Conservation (phyloP, 2,113 vertebrate species). For the Vulpes vulpes region DNA sequence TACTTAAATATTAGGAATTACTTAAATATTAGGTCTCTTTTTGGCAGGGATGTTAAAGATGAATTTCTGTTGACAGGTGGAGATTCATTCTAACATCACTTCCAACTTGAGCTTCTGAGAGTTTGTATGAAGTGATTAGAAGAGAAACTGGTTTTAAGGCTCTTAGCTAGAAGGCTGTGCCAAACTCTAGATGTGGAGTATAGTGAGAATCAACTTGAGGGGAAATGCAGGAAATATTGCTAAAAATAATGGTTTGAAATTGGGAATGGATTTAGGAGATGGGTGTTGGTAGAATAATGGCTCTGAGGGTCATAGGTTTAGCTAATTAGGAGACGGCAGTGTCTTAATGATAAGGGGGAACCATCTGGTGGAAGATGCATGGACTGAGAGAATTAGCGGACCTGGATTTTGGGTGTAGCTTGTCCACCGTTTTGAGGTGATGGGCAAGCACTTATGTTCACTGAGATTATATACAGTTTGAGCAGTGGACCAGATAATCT, state of each 20-base stretch:
- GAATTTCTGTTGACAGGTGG: neutral
- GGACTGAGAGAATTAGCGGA: neutral
- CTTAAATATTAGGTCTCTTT: neutral
- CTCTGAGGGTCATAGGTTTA: neutral
- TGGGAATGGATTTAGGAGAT: neutral
- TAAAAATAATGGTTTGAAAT: neutral
- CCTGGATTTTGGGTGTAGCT: neutral
- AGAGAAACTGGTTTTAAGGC: neutral
- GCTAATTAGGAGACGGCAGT: neutral
- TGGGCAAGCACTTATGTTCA: neutral
- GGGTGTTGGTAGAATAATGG: neutral
- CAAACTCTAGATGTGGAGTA: neutral
- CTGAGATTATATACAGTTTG: neutral
- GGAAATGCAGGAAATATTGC: neutral
- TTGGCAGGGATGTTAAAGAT: neutral
- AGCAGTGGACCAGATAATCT: neutral
- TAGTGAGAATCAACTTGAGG: neutral
- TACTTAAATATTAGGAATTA: neutral
- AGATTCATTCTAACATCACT: neutral
- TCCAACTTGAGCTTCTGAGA: neutral
- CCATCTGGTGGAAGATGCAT: neutral
- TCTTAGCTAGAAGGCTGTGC: neutral
- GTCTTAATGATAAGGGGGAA: neutral
- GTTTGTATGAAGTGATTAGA: neutral
- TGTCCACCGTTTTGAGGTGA: neutral